Conservation (phyloP, 64 coral and sea anemone species). For the Stichodactyla helianthus region DNA sequence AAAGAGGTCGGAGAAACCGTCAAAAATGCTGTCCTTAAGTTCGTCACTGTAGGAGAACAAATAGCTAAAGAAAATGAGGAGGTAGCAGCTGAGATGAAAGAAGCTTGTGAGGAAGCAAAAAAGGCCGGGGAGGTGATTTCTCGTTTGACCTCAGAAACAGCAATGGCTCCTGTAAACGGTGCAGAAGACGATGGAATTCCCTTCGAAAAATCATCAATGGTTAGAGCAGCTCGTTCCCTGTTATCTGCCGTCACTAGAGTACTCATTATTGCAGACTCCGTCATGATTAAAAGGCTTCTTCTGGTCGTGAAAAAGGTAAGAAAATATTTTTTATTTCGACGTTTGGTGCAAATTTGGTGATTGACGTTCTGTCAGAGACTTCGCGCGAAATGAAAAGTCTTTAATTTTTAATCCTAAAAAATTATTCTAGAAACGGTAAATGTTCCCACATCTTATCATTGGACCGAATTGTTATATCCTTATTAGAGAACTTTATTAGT, state of each 20-base stretch:
- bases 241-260: conserved; percentile 89
- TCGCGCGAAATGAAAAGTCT: not conserved
- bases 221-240: conserved; percentile 73
- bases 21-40: conserved; percentile 70
- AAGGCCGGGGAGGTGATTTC: conserved; percentile 79
- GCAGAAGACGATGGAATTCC: conserved; percentile 27
- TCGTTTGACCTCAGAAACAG: conserved; percentile 56
- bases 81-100: conserved; percentile 82
- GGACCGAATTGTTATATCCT: not conserved
- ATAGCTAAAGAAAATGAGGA: conserved; percentile 90
- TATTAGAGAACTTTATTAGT: not conserved
- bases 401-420: not conserved
- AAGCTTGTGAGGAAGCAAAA: conserved; percentile 91
- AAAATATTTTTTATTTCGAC: not conserved
- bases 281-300: conserved; percentile 87
- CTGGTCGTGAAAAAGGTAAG: conserved; percentile 89
- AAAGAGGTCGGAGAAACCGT: conserved; percentile 76
- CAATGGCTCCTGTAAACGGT: conserved; percentile 6
- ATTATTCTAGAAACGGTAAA: not conserved
- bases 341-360: not conserved
- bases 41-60: conserved; percentile 96
- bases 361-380: not conserved
- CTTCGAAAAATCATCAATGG: conserved; percentile 71
- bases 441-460: not conserved
- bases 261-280: conserved; percentile 83